phyloP scores from a whole-genome alignment of 92 coral and sea anemone species.

The Virgularia gustaviana region DNA sequence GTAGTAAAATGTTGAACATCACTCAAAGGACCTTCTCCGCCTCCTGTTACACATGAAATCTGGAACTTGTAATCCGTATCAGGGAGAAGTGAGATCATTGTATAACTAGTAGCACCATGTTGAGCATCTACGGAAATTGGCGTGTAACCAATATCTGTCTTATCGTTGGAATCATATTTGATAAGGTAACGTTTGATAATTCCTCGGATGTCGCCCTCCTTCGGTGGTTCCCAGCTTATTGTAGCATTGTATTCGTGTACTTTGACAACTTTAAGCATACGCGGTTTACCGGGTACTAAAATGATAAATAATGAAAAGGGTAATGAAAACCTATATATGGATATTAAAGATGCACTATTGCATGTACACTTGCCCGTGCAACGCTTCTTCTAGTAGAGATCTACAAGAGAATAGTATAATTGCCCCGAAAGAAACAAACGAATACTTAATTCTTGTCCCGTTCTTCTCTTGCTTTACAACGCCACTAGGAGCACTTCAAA shows the following conservation, averaged over 20 bases:
- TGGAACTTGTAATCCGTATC: neutral
- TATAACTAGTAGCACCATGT: neutral
- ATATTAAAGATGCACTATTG: too few relatives aligned
- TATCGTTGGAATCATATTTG: neutral
- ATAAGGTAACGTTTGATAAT: constrained; percentile 16
- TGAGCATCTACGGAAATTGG: neutral
- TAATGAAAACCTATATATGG: too few relatives aligned
- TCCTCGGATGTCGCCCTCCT: constrained; percentile 9
- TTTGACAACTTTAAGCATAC: neutral
- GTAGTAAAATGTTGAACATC: constrained; percentile 14
- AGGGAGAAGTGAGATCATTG: constrained; percentile 9
- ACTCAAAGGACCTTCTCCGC: neutral
- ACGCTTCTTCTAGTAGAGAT: too few relatives aligned
- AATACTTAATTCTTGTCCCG: too few relatives aligned
- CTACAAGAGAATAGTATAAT: too few relatives aligned
- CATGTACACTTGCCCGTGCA: too few relatives aligned
- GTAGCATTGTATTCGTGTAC: constrained; percentile 24
- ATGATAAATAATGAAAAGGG: too few relatives aligned
- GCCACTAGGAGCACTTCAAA: too few relatives aligned
- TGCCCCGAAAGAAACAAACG: too few relatives aligned
- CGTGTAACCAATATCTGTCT: neutral
- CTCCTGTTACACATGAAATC: constrained; percentile 1
- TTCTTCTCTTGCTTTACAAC: too few relatives aligned
- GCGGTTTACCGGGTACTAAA: constrained; percentile 8
- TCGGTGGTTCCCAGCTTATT: constrained; percentile 10